phyloP scores from a whole-genome alignment of 2,113 vertebrate genomes.

The Eolophus roseicapilla region DNA sequence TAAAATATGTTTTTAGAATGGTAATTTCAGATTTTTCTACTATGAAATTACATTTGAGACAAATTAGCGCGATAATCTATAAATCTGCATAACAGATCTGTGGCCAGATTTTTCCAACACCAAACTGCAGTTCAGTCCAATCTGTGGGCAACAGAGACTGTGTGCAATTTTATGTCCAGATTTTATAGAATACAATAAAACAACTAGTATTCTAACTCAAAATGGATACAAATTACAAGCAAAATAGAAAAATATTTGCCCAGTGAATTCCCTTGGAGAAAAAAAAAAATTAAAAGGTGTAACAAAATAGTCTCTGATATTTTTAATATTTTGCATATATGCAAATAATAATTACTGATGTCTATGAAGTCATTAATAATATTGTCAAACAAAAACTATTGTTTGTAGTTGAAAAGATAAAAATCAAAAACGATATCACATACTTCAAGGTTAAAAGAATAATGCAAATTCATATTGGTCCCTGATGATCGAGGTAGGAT shows the following conservation, averaged over 20 bases:
- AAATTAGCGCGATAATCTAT: not conserved
- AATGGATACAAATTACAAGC: not conserved
- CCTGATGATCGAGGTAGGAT: slow-evolving; percentile 35
- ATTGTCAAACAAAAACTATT: not conserved
- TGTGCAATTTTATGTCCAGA: not conserved
- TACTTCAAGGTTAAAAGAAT: slow-evolving; percentile 56
- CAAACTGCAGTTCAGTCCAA: not conserved
- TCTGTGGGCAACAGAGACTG: not conserved
- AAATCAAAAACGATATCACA: not conserved
- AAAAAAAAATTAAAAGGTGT: not conserved
- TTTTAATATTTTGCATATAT: not conserved
- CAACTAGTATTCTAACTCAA: not conserved
- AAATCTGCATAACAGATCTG: not conserved
- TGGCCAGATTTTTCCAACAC: not conserved
- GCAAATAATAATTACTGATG: slow-evolving; percentile 30
- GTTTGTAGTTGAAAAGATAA: not conserved
- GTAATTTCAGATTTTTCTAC: not conserved
- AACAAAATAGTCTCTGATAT: not conserved
- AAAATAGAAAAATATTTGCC: not conserved
- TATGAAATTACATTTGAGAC: not conserved
- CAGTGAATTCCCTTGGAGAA: not conserved
- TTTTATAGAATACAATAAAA: not conserved
- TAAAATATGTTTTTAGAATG: slow-evolving; percentile 16
- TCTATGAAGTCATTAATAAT: not conserved
- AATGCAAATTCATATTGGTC: slow-evolving; percentile 42